These are phyloP conservation scores for Drosophila jambulina DNA, from an alignment of 1,140 invertebrate species.

Conservation along the genomic window DNA sequence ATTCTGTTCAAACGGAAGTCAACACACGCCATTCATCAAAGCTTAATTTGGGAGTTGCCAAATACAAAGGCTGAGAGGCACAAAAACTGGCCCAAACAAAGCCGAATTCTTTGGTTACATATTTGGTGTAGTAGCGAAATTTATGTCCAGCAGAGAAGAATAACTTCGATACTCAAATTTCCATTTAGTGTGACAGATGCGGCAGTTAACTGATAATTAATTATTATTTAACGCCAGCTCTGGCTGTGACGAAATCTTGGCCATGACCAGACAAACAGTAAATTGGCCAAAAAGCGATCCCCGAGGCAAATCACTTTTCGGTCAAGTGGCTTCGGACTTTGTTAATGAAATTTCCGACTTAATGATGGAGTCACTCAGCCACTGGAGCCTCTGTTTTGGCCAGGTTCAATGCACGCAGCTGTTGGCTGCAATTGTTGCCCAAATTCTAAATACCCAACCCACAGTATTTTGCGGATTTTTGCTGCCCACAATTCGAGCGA, in stretches of 20 bases:
- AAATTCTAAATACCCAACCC: constrained; percentile 42
- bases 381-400: constrained; percentile 16
- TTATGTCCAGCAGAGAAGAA: constrained; percentile 46
- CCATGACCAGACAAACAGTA: constrained; percentile 37
- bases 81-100: constrained; percentile 24
- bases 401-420: constrained; percentile 58
- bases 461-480: constrained; percentile 28
- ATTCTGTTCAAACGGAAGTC: constrained; percentile 53
- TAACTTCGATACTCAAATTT: constrained; percentile 21
- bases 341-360: constrained; percentile 46
- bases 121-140: constrained; percentile 72
- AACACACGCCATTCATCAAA: constrained; percentile 60
- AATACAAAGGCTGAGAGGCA: constrained; percentile 25
- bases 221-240: constrained; percentile 45
- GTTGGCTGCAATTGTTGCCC: constrained; percentile 46
- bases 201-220: constrained; percentile 57
- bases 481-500: constrained; percentile 47
- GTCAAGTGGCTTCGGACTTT: constrained; percentile 45
- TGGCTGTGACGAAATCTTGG: constrained; percentile 31
- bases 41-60: constrained; percentile 40
- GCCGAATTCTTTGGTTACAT: constrained; percentile 62
- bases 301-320: constrained; percentile 42
- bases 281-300: constrained; percentile 33
- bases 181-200: constrained; percentile 63
- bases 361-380: constrained; percentile 29